phyloP scores from a whole-genome alignment of 2,113 vertebrate genomes.

The Passer domesticus region DNA sequence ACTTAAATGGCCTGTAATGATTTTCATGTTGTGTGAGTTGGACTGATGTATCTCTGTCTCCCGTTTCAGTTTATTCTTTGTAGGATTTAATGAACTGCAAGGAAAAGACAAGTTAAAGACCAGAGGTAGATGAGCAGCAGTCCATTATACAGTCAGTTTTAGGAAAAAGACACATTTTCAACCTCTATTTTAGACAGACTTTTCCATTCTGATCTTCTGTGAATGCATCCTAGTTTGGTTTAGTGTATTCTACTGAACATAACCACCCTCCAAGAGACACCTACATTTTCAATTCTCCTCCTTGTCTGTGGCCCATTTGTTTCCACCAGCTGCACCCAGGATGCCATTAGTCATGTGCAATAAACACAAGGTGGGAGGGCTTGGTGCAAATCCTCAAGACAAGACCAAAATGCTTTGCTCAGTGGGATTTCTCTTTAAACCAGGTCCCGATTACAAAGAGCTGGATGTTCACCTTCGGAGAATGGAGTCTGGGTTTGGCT shows the following conservation, averaged over 20 bases:
- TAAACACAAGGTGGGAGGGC: constrained; percentile 40
- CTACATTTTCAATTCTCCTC: constrained; percentile 24
- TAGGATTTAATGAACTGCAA: neutral
- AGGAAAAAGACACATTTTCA: constrained; percentile 10
- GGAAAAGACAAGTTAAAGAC: neutral
- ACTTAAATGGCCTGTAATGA: neutral
- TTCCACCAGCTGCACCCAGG: constrained; percentile 42
- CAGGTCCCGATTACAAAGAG: constrained; percentile 91
- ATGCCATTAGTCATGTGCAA: constrained; percentile 50
- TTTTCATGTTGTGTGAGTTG: neutral
- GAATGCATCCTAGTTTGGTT: neutral
- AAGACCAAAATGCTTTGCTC: constrained; percentile 28
- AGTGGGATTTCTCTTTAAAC: constrained; percentile 67
- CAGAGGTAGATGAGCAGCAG: neutral
- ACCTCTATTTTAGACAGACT: neutral
- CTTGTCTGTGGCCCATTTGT: constrained; percentile 39
- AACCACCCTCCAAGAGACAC: neutral
- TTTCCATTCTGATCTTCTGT: neutral
- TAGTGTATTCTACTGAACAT: neutral
- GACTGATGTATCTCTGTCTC: neutral
- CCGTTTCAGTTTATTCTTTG: constrained; percentile 7
- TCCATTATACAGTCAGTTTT: neutral
- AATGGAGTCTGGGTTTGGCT: constrained; percentile 97
- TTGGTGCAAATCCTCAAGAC: neutral
- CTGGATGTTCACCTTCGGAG: constrained; percentile 93